A percentile compares a stretch with the other conserved stretches of the same genome.
These are phyloP conservation scores for Pollenia angustigena DNA, from an alignment of 2,888 invertebrate species.

Conservation along the genomic window DNA sequence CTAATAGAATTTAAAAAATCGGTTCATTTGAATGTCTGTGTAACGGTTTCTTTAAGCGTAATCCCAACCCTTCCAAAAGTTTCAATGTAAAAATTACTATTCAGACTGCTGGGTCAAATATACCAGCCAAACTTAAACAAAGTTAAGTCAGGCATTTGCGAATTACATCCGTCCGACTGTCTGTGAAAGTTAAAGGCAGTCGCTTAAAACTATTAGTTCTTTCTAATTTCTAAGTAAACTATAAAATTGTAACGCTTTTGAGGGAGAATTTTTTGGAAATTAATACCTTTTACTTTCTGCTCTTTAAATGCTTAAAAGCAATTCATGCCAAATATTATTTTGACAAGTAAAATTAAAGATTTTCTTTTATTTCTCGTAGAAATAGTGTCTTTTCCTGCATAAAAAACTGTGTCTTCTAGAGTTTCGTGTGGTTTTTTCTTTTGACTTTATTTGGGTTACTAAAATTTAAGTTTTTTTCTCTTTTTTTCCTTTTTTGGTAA, in stretches of 20 bases:
- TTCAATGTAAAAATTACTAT: no score
- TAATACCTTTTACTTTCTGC: neutral
- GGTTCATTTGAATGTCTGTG: no score
- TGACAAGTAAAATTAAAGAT: slow-evolving; percentile 56
- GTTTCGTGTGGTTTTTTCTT: slow-evolving; percentile 4
- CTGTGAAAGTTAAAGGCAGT: no score
- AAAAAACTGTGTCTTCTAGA: neutral
- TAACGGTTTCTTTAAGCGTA: no score
- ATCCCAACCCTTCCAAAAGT: no score
- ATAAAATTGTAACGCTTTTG: no score
- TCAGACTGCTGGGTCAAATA: no score
- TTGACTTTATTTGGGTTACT: slow-evolving; percentile 33
- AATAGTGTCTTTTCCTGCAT: slow-evolving; percentile 37
- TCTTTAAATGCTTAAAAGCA: slow-evolving; percentile 9
- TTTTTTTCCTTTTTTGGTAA: neutral
- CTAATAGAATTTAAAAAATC: no score
- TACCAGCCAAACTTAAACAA: slow-evolving; percentile 13
- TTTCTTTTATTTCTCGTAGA: neutral
- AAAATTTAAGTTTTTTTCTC: neutral
- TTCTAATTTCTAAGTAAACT: neutral
- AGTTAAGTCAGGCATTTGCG: slow-evolving; percentile 38
- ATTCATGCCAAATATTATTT: slow-evolving; percentile 62
- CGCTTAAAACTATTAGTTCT: no score
- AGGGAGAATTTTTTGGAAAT: no score
- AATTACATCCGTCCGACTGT: slow-evolving; percentile 13